Percentiles rank a stretch among this genome's conserved stretches.
These are phyloP conservation scores for Catagonus wagneri DNA, from an alignment of 2,113 vertebrate genomes.

Conservation along the genomic window DNA sequence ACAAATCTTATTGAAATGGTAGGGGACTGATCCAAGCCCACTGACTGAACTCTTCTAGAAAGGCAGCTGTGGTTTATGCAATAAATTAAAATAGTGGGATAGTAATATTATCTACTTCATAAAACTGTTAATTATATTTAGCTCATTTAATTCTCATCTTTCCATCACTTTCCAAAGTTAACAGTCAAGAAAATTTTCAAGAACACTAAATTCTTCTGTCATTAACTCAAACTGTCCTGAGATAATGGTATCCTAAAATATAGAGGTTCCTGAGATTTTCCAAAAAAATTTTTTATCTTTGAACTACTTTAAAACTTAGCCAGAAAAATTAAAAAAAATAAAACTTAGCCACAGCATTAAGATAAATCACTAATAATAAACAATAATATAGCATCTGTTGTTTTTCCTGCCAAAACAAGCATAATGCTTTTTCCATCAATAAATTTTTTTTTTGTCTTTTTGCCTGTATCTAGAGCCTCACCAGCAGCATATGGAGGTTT, in stretches of 20 bases:
- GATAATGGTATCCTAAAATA: neutral
- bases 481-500: no score
- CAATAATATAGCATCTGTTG: neutral
- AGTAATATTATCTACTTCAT: neutral
- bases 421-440: neutral
- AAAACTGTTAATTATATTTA: no score
- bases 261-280: neutral
- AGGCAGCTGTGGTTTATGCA: neutral
- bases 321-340: no score
- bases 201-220: neutral
- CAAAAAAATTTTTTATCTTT: conserved; percentile 21
- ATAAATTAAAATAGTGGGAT: neutral
- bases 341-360: neutral
- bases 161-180: neutral
- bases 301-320: neutral
- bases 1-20: neutral
- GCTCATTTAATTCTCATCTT: no score
- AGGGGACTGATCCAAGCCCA: neutral
- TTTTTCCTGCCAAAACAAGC: neutral
- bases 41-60: neutral
- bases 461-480: no score
- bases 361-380: conserved; percentile 12
- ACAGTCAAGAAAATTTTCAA: neutral
- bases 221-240: neutral
- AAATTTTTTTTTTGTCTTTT: no score